phyloP scores from a whole-genome alignment of 2,113 vertebrate species.

The Clinocottus analis region DNA sequence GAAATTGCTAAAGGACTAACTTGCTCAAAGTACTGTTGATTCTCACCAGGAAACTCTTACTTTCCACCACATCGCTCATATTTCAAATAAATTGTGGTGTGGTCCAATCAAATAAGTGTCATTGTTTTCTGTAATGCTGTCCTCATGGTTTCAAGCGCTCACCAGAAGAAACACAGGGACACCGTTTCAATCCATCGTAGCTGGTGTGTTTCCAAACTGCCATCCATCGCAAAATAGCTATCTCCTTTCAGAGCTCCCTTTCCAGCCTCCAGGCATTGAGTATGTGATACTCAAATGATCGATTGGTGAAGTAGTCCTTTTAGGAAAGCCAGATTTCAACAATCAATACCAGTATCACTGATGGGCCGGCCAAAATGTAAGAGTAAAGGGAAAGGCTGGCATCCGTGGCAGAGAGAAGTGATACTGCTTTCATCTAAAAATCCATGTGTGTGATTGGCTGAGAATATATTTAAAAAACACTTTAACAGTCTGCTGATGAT shows the following conservation, averaged over 20 bases:
- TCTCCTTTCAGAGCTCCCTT: conserved; percentile 7
- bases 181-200: not conserved
- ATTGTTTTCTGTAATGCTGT: not conserved
- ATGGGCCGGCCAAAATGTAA: conserved; percentile 5
- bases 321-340: conserved; percentile 7
- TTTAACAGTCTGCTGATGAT: conserved; percentile 37
- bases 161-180: not conserved
- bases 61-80: too few species aligned
- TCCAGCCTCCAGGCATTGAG: not conserved
- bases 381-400: conserved; percentile 3
- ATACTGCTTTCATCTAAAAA: conserved; percentile 1
- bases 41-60: too few species aligned
- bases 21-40: too few species aligned
- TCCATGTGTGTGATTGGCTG: conserved; percentile 20
- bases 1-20: too few species aligned
- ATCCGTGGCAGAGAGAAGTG: conserved; percentile 27
- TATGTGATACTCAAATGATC: conserved; percentile 5
- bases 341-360: conserved; percentile 21
- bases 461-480: conserved; percentile 36
- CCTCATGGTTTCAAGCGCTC: not conserved
- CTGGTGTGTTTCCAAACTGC: conserved; percentile 6
- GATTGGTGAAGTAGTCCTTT: not conserved
- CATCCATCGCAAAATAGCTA: not conserved
- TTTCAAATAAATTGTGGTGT: not conserved
- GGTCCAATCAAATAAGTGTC: not conserved